Evolutionary conservation across 1,140 invertebrate species (phyloP), one percentile per base, ranked within the genome.

Genomic region (Nasonia giraulti): DNA sequence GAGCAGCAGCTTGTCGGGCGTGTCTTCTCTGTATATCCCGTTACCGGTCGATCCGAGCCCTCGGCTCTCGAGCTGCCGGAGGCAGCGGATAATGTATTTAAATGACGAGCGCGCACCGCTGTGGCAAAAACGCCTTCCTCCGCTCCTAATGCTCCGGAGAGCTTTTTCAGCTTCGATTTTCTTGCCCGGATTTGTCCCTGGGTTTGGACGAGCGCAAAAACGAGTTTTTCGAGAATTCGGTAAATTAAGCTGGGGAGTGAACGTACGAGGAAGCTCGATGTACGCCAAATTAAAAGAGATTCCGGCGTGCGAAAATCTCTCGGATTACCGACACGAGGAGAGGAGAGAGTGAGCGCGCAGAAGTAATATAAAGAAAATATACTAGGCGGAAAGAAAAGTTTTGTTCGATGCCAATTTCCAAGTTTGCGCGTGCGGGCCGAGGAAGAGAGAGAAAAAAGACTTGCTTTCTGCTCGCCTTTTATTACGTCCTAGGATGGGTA

Each of bases 321-420:
- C 74, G 37, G 69, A 55, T 78, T 78, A 55, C 76, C 2, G n/a
- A 27, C 76, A 50, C 47, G 33, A 37, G 33, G 2, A 37, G 5
- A 33, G 33, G 33, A 0, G 33, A 33, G 27, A 27, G 27, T 27
- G 40, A 40, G 8, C 0, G 40, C n/a, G 10, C 40, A 66, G 62
- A 62, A 75, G 44, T 62, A 76, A 66, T 74, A 82, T 44, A 44
- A 44, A 75, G n/a, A 82, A 75, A 75, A 82, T 82, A 74, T 82
- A 74, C 44, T 75, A 12, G 12, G 31, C 37, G 17, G 20, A 7
- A 23, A 11, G 17, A 14, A 82, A 83, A 76, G 33, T 83, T 77
- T 83, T n/a, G 47, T 78, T 66, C 73, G 27, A 31, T 77, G 37
- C 17, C 71, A 82, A 75, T 82, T 68, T 77, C 23, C 73, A 77